Base-by-base conservation (phyloP, 1,140 invertebrate species). In the Elymnias hypermnestra region DNA sequence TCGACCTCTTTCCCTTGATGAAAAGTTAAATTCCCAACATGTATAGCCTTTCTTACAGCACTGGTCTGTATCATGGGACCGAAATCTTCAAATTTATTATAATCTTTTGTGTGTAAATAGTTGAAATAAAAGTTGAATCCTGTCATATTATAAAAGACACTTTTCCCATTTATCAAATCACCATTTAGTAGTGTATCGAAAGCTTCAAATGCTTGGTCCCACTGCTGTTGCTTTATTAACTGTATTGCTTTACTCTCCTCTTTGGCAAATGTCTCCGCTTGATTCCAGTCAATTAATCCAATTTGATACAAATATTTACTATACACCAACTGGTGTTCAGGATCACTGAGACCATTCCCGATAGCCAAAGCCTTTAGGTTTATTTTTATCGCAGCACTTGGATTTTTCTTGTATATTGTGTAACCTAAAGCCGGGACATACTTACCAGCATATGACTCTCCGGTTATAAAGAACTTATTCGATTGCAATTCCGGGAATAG, bases 401-500 rank as follows among this genome's bases (percentile, higher is more conserved):
- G 81, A 58, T 76, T 89, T 26, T 85, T 90, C 23, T 89, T 87
- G 65, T 95, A 91, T 35, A 96, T 95, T 9, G 91, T 91, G 65
- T 94, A 90, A 0, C 90, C 90, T 8, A 95, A 70, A 0, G 93
- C 91, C n/a, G 94, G 94, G 0, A 95, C 91, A 87, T 95, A 95
- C 69, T 93, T 93, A 2, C 95, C 95, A 6, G 89, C 95, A 79
- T 97, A 97, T 7, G 94, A 96, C 83, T 97, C 95, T 0, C 95
- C 95, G 1, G 92, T 92, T 0, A 96, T 89, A 83, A 90, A 95
- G 58, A 95, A 94, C 21, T 91, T 89, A 49, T 90, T 92, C 0
- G 68, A 53, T 53, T 88, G 88, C 3, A 91, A 65, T 56, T 93
- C 89, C 2, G 91, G 90, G 57, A 94, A 95, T 0, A 95, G 62